Conservation (phyloP, 2,113 vertebrate species). For the Chrysochloris asiatica region DNA sequence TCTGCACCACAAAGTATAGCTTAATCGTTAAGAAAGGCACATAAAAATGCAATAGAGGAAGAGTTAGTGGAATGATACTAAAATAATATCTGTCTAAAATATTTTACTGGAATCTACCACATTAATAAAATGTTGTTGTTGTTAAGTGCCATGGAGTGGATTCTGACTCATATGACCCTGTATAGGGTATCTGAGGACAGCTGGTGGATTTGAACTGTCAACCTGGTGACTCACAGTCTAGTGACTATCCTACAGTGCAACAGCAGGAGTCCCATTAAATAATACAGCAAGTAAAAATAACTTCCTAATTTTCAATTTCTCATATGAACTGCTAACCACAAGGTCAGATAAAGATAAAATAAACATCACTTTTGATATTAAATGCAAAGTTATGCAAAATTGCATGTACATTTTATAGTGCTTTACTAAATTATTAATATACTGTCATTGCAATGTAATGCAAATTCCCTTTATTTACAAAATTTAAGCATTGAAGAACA, state of each 20-base stretch:
- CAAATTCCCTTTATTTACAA: not conserved
- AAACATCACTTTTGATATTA: not conserved
- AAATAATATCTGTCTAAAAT: not conserved
- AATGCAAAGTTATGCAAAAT: not conserved
- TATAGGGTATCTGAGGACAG: too few species aligned
- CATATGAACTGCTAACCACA: too few species aligned
- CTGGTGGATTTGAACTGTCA: too few species aligned
- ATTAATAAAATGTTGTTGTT: too few species aligned
- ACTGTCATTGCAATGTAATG: not conserved
- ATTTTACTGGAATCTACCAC: rapidly evolving
- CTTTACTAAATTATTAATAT: not conserved
- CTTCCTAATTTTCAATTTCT: too few species aligned
- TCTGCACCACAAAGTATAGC: too few species aligned
- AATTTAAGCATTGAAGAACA: not conserved
- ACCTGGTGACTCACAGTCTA: too few species aligned
- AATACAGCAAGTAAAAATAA: not conserved
- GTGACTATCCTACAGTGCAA: too few species aligned
- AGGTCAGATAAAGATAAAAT: too few species aligned
- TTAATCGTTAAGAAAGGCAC: not conserved
- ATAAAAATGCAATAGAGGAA: not conserved
- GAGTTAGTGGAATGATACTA: not conserved
- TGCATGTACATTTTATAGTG: not conserved
- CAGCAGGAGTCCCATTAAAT: too few species aligned
- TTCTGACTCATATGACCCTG: too few species aligned
- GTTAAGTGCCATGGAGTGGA: too few species aligned